Evolutionary conservation across 2,797 vertebrate genomes (phyloP), one percentile per base, ranked within the genome.

Genomic region (Anabas testudineus): DNA sequence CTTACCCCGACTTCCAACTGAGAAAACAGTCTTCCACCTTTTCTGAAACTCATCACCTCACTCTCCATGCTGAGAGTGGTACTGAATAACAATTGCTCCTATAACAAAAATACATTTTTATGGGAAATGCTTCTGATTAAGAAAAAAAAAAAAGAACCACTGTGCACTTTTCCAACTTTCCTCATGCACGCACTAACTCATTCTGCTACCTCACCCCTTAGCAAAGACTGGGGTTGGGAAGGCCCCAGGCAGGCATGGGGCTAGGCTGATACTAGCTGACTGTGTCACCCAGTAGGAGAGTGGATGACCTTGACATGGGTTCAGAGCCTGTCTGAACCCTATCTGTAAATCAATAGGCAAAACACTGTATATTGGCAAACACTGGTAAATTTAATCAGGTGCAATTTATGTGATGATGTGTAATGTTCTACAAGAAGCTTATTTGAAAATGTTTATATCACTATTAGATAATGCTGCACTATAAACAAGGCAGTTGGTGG

Each of bases 271-370:
- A 59, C 63, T 2, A 22, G 54, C 60, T 64, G 64, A 43, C 58
- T 77, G 30, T 66, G 51, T 77, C 39, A 69, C 55, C 55, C 37
- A 21, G 18, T 55, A 43, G 45, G 30, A 72, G 61, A 63, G 46
- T 13, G 64, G 61, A 63, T 87, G 88, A 91, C 91, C 92, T 92
- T 91, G 82, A 82, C 51, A 34, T 69, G 42, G 69, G 61, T 81
- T 78, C 70, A 82, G 67, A 81, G 58, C 63, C 51, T 74, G 77
- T 52, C n/a, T n/a, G n/a, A n/a, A n/a, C n/a, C n/a, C n/a, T n/a
- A n/a, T n/a, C n/a, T n/a, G n/a, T 83, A 76, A 88, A 90, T 89
- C 68, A 80, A 89, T 90, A 85, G 48, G 51, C 75, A 76, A 87
- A 82, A 79, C 72, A 80, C 61, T 80, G 48, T 77, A 76, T 42